phyloP scores from a whole-genome alignment of 2,888 invertebrate species.

The Teleogryllus oceanicus region DNA sequence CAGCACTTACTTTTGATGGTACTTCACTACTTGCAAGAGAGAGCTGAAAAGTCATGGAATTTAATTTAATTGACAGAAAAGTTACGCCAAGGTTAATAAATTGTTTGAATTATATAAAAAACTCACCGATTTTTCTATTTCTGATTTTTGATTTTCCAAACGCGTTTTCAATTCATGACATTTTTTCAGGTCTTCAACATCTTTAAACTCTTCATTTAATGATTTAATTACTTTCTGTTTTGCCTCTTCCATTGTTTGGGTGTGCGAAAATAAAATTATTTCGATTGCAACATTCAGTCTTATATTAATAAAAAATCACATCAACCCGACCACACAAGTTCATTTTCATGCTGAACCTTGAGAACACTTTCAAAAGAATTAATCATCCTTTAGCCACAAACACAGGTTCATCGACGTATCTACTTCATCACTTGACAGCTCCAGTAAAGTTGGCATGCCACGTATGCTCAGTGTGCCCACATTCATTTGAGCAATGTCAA shows the following conservation, averaged over 20 bases:
- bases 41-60: slow-evolving; percentile 52
- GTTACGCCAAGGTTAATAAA: slow-evolving; percentile 12
- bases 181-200: slow-evolving; percentile 54
- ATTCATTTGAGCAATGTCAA: no score
- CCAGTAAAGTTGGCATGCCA: no score
- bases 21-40: slow-evolving; percentile 60
- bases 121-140: slow-evolving; percentile 50
- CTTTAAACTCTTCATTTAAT: slow-evolving; percentile 54
- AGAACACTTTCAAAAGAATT: no score
- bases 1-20: slow-evolving; percentile 61
- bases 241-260: slow-evolving; percentile 39
- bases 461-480: no score
- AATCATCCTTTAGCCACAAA: no score
- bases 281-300: no score
- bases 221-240: slow-evolving; percentile 50
- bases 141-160: slow-evolving; percentile 47
- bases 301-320: no score
- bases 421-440: no score
- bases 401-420: no score
- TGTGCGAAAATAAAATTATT: not conserved
- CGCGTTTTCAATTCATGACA: slow-evolving; percentile 51
- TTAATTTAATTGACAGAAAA: slow-evolving; percentile 24
- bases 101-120: not conserved
- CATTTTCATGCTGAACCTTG: no score
- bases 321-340: no score